Evolutionary conservation across 2,113 vertebrate genomes (phyloP).

Genomic region (Hypocryptadius cinnamomeus): DNA sequence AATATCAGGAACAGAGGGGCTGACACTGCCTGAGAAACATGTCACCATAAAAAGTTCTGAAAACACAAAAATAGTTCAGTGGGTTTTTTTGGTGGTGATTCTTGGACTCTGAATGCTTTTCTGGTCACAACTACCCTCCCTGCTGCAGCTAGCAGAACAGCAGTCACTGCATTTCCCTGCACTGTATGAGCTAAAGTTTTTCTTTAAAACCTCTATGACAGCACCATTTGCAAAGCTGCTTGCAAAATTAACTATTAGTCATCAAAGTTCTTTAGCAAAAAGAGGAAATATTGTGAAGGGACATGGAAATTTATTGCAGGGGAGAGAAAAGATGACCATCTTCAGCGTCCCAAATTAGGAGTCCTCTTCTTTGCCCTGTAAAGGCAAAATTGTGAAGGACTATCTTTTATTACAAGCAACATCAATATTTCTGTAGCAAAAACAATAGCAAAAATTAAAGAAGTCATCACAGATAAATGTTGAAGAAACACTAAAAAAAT

Average conservation of each 20-base stretch:
- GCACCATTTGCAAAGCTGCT: neutral
- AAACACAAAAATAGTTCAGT: slow-evolving; percentile 13
- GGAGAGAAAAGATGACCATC: neutral
- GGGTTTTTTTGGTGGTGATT: neutral
- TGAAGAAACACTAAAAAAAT: neutral
- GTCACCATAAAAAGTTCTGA: neutral
- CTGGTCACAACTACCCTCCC: slow-evolving; percentile 7
- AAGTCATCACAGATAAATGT: neutral
- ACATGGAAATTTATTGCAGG: neutral
- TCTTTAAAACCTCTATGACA: neutral
- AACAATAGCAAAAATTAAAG: neutral
- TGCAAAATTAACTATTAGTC: neutral
- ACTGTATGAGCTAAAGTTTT: neutral
- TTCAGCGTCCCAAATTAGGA: neutral
- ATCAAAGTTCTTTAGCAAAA: neutral
- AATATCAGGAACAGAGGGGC: neutral
- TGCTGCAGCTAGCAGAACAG: neutral
- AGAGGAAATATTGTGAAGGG: neutral
- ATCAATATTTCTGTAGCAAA: neutral
- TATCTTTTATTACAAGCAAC: neutral
- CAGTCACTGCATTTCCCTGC: neutral
- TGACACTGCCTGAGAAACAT: neutral
- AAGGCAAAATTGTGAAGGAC: neutral
- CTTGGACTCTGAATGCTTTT: slow-evolving; percentile 13
- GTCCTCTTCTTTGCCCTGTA: neutral